Base-by-base conservation (phyloP, 1,140 invertebrate genomes). In the Mesaphorura yosii region DNA sequence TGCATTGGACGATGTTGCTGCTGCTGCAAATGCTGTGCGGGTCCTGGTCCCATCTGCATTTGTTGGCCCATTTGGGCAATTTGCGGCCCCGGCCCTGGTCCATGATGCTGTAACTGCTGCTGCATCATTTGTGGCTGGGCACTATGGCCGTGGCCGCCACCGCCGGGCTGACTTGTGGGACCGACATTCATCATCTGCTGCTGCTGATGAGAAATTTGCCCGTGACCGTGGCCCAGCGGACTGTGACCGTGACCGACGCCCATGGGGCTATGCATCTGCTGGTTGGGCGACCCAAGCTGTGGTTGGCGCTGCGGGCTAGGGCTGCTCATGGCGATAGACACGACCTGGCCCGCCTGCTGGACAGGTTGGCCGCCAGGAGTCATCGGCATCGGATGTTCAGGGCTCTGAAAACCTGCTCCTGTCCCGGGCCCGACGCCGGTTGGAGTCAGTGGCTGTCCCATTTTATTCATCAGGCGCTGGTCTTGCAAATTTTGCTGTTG, bases 1-100 rank as follows among this genome's bases (percentile, higher is more conserved):
- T 44, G 48, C n/a, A 31, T 25, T 51, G 19, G 54, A 2, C 4
- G 14, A 41, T 3, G 23, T 55, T 49, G 46, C n/a, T 55, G 40
- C 22, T 34, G 20, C 12, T 48, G 52, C 31, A n/a, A 26, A 1
- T 20, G 20, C 25, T 46, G 52, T 15, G 29, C 26, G 41, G 39
- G 34, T 15, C 26, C 23, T 22, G 48, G 52, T 15, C 42, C 44
- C 22, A 47, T 42, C 19, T 52, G 51, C 1, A 20, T 17, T 20
- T 12, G 19, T 7, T 42, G n/a, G 40, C n/a, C 40, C 40, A 10
- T 50, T 27, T 47, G 45, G 12, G 29, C 29, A 34, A 47, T 10
- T 28, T 51, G 49, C 25, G 22, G 44, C 17, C n/a, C 19, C 22
- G 47, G 48, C 23, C 34, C 39, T 25, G 39, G 20, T 41, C 39